These are phyloP conservation scores for Lasioglossum baleicum DNA, from an alignment of 1,140 invertebrate species.

Conservation along the genomic window DNA sequence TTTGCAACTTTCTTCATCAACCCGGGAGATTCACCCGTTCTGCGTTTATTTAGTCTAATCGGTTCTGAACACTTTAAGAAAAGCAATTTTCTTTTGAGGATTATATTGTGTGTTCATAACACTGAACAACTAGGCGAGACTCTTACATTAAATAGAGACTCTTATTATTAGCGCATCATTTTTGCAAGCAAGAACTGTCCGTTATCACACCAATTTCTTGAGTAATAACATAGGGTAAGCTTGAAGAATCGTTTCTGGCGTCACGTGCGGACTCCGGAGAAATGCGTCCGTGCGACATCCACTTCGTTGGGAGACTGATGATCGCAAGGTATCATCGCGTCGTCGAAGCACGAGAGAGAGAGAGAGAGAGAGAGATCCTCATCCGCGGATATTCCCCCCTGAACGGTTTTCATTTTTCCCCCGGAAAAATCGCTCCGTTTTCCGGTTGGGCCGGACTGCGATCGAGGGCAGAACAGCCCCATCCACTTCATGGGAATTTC, in stretches of 20 bases:
- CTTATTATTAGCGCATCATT: too few relatives aligned
- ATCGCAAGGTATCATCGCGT: not conserved
- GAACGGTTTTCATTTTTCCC: not conserved
- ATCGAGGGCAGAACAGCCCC: too few relatives aligned
- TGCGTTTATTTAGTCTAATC: conserved; percentile 44
- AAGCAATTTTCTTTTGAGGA: too few relatives aligned
- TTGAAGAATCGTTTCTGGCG: not conserved
- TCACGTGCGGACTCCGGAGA: not conserved
- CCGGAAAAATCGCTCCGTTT: not conserved
- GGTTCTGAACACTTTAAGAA: conserved; percentile 2
- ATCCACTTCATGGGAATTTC: not conserved
- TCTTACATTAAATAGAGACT: too few relatives aligned
- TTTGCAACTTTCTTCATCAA: conserved; percentile 60
- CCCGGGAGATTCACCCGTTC: conserved; percentile 18
- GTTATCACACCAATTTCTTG: too few relatives aligned
- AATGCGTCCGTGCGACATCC: not conserved
- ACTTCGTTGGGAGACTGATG: too few relatives aligned
- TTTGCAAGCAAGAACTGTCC: too few relatives aligned
- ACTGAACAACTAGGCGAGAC: too few relatives aligned
- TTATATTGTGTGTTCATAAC: too few relatives aligned
- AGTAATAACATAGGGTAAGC: not conserved
- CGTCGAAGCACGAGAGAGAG: not conserved
- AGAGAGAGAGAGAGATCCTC: not conserved
- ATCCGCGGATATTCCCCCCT: not conserved
- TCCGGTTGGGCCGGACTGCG: not conserved